Conservation (phyloP, 2,113 vertebrate species). For the Anguilla rostrata region DNA sequence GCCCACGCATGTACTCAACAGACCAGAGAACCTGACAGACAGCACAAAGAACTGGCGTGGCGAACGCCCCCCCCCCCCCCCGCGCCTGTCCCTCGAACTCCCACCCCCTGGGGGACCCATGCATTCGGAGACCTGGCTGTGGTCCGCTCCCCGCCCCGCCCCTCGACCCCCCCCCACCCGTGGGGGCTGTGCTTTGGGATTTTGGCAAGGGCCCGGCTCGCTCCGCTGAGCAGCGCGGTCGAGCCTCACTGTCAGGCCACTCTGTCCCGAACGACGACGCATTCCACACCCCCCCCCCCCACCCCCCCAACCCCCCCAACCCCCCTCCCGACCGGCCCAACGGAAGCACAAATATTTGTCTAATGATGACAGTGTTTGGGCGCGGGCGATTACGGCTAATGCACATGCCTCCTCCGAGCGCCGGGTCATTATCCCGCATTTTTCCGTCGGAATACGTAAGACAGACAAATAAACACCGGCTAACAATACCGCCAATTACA, state of each 20-base stretch:
- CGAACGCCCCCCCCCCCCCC: neutral
- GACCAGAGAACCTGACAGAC: neutral
- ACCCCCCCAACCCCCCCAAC: neutral
- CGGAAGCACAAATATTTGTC: slow-evolving; percentile 33
- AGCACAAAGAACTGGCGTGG: neutral
- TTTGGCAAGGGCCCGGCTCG: neutral
- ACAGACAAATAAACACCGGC: slow-evolving; percentile 31
- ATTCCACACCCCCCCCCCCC: neutral
- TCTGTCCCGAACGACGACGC: neutral
- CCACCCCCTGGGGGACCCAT: too few relatives aligned
- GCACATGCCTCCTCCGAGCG: slow-evolving; percentile 13
- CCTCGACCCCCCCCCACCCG: too few relatives aligned
- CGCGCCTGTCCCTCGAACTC: too few relatives aligned
- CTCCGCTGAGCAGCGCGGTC: neutral
- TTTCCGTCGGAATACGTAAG: slow-evolving; percentile 23
- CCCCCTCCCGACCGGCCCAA: slow-evolving; percentile 8
- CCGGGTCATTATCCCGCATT: slow-evolving; percentile 23
- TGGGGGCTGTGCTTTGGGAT: too few relatives aligned
- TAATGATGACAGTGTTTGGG: slow-evolving; percentile 30
- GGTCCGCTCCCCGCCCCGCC: too few relatives aligned
- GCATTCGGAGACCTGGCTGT: too few relatives aligned
- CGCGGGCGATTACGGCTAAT: slow-evolving; percentile 30
- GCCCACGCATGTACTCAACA: neutral
- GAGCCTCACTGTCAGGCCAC: neutral
- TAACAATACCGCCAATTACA: slow-evolving; percentile 31